A percentile compares a stretch with the other conserved stretches of the same genome.
Evolutionary conservation across 2,888 invertebrate genomes (phyloP).

Genomic region (Apodemia duryi): DNA sequence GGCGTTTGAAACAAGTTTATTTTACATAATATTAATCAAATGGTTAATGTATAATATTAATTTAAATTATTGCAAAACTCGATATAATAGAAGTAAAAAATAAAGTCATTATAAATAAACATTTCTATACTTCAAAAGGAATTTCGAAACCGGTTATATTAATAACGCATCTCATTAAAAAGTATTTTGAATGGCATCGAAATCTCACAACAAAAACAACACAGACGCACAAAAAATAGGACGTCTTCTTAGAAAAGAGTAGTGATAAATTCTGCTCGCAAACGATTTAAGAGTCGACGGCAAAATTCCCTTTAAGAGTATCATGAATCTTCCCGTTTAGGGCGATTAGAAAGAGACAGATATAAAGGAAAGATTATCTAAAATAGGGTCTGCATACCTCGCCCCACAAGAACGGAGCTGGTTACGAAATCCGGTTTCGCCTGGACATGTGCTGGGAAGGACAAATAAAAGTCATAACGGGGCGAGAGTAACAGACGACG

Average conservation of each 20-base stretch:
- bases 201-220: conserved; percentile 19
- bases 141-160: too few species aligned
- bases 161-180: too few species aligned
- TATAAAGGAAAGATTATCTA: conserved; percentile 56
- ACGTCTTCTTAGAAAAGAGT: conserved; percentile 52
- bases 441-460: conserved; percentile 48
- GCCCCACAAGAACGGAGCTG: conserved; percentile 46
- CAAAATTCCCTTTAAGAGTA: conserved; percentile 61
- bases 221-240: conserved; percentile 30
- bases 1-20: too few species aligned
- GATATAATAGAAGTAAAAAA: too few species aligned
- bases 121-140: too few species aligned
- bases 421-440: conserved; percentile 47
- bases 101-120: too few species aligned
- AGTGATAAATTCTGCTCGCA: conserved; percentile 64
- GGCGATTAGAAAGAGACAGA: conserved; percentile 63
- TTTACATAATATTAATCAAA: too few species aligned
- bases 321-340: conserved; percentile 59
- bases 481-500: conserved; percentile 51
- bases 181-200: too few species aligned
- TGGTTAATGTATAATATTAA: too few species aligned
- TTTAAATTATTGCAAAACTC: too few species aligned
- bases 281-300: conserved; percentile 61
- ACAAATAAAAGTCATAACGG: conserved; percentile 69
- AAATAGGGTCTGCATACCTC: conserved; percentile 46